Evolutionary conservation across 2,797 vertebrate genomes (phyloP), one percentile per base, ranked within the genome.

Genomic region (Micromesistius poutassou): DNA sequence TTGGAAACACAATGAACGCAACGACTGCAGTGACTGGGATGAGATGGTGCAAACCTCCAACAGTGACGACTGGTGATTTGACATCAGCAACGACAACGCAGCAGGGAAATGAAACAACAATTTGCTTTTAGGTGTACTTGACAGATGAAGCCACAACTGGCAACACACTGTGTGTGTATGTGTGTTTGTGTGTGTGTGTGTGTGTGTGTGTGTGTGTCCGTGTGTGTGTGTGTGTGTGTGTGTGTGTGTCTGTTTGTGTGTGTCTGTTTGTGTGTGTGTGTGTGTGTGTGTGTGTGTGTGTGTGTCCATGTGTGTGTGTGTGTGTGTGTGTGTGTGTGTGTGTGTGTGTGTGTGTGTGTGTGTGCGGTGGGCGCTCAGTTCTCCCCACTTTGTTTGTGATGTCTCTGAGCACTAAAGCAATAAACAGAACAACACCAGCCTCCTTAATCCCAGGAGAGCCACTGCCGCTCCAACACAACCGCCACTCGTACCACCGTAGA

Each of bases 41-140:
- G 85, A 81, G 79, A 86, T 85, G 88, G 40, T 72, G 82, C 79
- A 90, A 85, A 88, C 85, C 82, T 79, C 77, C 87, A 87, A 87
- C 86, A 81, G 86, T 83, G 88, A 88, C 73, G 91, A 85, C 91
- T 87, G 89, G 88, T 87, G 87, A 93, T 50, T 4, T 90, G 89
- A 92, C 83, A 80, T 91, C 90, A 88, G 89, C 83, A 88, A 89
- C 87, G 76, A 90, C 87, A 86, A 91, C 88, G 70, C 10, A 38
- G 80, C 9, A 25, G 19, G 7, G 28, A 68, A 7, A 68, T 28
- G 25, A n/a, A 68, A 68, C 62, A 68, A 68, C n/a, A 50, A 50
- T 50, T 4, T 50, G 3, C 19, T 50, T 50, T 3, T 50, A 13
- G 55, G 22, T 5, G 62, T 68, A 1, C n/a, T 1, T 13, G n/a